Percentiles rank a stretch among this genome's conserved stretches.
Evolutionary conservation across 2,888 invertebrate genomes (phyloP).

Genomic region (Hypolimnas misippus): DNA sequence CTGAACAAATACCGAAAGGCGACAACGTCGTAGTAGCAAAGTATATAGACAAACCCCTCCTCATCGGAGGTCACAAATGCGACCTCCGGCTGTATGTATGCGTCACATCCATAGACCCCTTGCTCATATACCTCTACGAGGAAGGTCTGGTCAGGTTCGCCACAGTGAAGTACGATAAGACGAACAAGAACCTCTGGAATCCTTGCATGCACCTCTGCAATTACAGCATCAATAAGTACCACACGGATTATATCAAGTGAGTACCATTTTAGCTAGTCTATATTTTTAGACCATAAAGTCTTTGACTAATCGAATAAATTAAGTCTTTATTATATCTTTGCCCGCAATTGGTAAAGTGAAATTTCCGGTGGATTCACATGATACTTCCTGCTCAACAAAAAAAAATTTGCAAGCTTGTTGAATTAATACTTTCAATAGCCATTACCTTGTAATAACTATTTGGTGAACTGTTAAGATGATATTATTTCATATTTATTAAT

Average conservation of each 20-base stretch:
- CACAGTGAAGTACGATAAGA: conserved; percentile 96
- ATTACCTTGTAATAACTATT: no score
- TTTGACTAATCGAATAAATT: neutral
- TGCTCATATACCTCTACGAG: conserved; percentile 97
- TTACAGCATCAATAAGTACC: conserved; percentile 99
- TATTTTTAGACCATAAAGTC: neutral
- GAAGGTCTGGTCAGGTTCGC: conserved; percentile 98
- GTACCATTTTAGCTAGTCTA: conserved; percentile 56
- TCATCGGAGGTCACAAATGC: conserved; percentile 97
- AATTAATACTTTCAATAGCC: neutral
- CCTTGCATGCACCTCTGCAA: conserved; percentile 99
- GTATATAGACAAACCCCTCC: conserved; percentile 93
- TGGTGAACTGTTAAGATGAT: no score
- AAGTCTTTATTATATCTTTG: neutral
- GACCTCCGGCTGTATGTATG: conserved; percentile 97
- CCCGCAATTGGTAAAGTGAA: neutral
- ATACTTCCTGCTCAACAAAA: neutral
- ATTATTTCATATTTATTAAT: no score
- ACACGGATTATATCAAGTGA: conserved; percentile 97
- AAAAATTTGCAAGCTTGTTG: neutral
- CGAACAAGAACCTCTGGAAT: conserved; percentile 96
- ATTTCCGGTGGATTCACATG: neutral
- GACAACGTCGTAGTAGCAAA: conserved; percentile 96
- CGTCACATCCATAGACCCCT: conserved; percentile 97
- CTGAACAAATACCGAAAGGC: conserved; percentile 95